phyloP scores from a whole-genome alignment of 2,797 vertebrate genomes.

The Thalassophryne amazonica region DNA sequence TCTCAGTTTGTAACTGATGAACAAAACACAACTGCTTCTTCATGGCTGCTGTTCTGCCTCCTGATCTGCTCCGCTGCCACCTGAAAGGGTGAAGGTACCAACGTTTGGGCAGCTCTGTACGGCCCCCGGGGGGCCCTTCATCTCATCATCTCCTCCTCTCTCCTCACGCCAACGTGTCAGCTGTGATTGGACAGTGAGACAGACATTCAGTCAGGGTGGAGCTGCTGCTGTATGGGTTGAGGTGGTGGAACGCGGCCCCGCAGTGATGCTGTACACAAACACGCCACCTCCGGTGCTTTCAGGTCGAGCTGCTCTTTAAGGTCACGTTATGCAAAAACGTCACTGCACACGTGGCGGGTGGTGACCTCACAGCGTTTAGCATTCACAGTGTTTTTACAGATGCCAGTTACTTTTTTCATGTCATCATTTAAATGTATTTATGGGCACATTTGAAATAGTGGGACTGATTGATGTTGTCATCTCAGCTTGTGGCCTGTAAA shows the following conservation, averaged over 20 bases:
- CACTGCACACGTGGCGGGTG: neutral
- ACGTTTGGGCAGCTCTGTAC: conserved; percentile 2
- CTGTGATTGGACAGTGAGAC: conserved; percentile 37
- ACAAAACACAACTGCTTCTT: conserved; percentile 1
- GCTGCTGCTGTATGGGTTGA: conserved; percentile 18
- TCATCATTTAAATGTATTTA: too few relatives aligned
- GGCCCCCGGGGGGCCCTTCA: conserved; percentile 10
- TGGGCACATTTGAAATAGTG: too few relatives aligned
- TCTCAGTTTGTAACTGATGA: neutral
- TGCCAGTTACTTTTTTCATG: too few relatives aligned
- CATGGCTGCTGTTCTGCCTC: neutral
- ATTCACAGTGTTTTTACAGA: too few relatives aligned
- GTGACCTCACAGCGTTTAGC: too few relatives aligned
- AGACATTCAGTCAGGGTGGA: conserved; percentile 37
- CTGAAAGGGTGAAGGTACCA: conserved; percentile 5
- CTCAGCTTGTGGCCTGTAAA: too few relatives aligned
- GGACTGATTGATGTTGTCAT: too few relatives aligned
- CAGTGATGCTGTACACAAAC: conserved; percentile 4
- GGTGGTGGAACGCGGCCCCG: conserved; percentile 24
- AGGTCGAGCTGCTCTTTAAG: conserved; percentile 1
- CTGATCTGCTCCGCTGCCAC: neutral
- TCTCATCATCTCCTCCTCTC: conserved; percentile 25
- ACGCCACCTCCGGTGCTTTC: conserved; percentile 6
- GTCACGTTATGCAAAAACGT: conserved; percentile 15
- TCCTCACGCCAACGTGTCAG: conserved; percentile 33